Percentiles rank a stretch among this genome's conserved stretches.
These are phyloP conservation scores for Rhynchomys soricoides DNA, from an alignment of 2,113 vertebrate genomes.

Conservation along the genomic window DNA sequence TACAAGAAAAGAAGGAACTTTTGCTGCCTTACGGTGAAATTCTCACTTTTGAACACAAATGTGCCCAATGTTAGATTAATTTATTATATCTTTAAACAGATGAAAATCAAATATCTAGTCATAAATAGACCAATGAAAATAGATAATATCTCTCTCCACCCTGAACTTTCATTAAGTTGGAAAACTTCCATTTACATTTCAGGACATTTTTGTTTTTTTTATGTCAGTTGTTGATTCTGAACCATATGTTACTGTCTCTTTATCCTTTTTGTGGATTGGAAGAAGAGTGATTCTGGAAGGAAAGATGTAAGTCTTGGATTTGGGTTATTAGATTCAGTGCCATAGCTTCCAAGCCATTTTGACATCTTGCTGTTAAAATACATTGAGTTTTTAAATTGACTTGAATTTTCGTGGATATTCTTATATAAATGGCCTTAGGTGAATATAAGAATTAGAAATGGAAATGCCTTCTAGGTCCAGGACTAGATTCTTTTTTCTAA, in stretches of 20 bases:
- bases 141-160: neutral
- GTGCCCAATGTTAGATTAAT: neutral
- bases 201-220: neutral
- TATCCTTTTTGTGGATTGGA: neutral
- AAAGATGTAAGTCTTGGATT: neutral
- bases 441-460: neutral
- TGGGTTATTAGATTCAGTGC: neutral
- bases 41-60: neutral
- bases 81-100: neutral
- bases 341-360: neutral
- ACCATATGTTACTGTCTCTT: neutral
- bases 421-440: neutral
- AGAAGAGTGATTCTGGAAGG: neutral
- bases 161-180: neutral
- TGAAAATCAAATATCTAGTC: conserved; percentile 7
- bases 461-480: neutral
- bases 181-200: neutral
- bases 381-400: neutral
- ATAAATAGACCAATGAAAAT: neutral
- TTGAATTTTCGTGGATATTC: neutral
- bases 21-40: neutral
- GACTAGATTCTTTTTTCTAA: neutral
- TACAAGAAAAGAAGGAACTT: neutral
- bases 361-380: neutral
- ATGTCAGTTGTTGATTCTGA: neutral